Conservation (phyloP, 1,140 invertebrate species). For the Pygmarrhopalites habei region DNA sequence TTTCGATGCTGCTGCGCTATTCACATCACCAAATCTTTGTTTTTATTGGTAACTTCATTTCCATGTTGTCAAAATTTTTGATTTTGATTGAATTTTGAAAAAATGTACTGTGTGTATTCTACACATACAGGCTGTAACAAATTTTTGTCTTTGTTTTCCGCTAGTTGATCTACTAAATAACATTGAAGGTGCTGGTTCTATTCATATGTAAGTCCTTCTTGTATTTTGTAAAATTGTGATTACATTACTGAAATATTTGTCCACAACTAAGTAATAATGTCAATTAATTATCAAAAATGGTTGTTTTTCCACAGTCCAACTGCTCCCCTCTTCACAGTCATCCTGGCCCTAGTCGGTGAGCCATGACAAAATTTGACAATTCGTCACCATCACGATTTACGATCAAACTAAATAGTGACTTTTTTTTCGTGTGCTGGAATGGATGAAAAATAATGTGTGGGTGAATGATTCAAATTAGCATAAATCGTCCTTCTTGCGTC, state of each 20-base stretch:
- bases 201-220: no score
- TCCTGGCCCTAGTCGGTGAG: conserved; percentile 94
- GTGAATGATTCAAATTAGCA: no score
- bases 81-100: neutral
- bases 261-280: no score
- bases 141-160: conserved; percentile 41
- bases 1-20: conserved; percentile 94
- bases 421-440: no score
- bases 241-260: no score
- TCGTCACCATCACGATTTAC: no score
- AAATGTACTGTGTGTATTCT: neutral
- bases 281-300: no score
- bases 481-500: no score
- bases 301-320: no score
- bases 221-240: no score
- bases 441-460: no score
- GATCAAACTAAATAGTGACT: no score
- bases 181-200: conserved; percentile 87
- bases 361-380: conserved; percentile 41
- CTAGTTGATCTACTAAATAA: conserved; percentile 93
- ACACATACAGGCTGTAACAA: neutral
- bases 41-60: conserved; percentile 78
- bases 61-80: neutral
- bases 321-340: conserved; percentile 90
- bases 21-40: conserved; percentile 99